These are phyloP conservation scores for Hiodon alosoides DNA, from an alignment of 2,113 vertebrate genomes.

Conservation along the genomic window DNA sequence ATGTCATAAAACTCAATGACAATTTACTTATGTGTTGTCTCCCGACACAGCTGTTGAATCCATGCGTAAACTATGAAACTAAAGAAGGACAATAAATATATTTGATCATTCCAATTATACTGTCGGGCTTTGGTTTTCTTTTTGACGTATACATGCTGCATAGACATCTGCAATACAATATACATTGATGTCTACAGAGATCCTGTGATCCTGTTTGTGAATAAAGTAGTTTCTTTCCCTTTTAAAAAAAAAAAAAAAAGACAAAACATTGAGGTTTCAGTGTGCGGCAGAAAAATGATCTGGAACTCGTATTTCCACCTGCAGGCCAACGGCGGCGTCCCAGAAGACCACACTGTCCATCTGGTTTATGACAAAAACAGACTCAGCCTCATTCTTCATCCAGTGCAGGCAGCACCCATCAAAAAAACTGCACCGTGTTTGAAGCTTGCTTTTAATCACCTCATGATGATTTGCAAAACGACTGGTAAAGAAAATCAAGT, in stretches of 20 bases:
- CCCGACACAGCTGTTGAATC: neutral
- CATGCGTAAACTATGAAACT: neutral
- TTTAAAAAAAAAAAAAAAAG: neutral
- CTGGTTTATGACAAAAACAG: slow-evolving; percentile 25
- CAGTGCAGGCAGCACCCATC: slow-evolving; percentile 3
- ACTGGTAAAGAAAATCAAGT: neutral
- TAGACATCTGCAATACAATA: slow-evolving; percentile 19
- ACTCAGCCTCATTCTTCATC: slow-evolving; percentile 18
- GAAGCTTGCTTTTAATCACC: slow-evolving; percentile 6
- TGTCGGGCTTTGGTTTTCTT: neutral
- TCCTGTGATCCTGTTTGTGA: slow-evolving; percentile 21
- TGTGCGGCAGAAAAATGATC: slow-evolving; percentile 11
- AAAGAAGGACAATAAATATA: neutral
- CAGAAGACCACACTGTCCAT: slow-evolving; percentile 17
- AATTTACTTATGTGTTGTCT: neutral
- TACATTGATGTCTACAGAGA: slow-evolving; percentile 23
- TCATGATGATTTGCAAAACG: slow-evolving; percentile 21
- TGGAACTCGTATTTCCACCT: slow-evolving; percentile 30
- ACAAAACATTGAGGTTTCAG: slow-evolving; percentile 19
- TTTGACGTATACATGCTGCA: neutral
- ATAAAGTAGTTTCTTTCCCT: slow-evolving; percentile 14
- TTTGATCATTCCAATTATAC: no score
- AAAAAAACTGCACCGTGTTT: neutral
- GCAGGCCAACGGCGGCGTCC: slow-evolving; percentile 11
- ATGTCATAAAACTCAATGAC: slow-evolving; percentile 25